Evolutionary conservation across 1,140 invertebrate species (phyloP).

Genomic region (Teleopsis dalmanni): DNA sequence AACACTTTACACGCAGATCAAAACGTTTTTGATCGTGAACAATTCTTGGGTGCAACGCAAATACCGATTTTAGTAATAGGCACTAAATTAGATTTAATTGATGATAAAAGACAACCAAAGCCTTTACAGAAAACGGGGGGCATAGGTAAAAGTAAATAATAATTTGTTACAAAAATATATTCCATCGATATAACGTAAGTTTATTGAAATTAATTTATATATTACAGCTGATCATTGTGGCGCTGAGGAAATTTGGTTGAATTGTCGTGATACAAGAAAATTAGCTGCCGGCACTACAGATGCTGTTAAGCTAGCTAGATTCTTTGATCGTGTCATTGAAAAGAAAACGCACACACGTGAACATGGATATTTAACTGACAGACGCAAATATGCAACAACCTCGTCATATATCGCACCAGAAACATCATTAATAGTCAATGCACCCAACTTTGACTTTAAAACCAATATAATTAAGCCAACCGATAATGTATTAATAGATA

Average conservation of each 20-base stretch:
- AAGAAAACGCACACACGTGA: slow-evolving; percentile 55
- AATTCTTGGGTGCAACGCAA: slow-evolving; percentile 74
- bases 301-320: slow-evolving; percentile 83
- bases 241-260: slow-evolving; percentile 86
- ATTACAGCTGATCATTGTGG: slow-evolving; percentile 80
- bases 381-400: slow-evolving; percentile 18
- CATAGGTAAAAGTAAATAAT: slow-evolving; percentile 37
- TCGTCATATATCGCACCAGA: neutral
- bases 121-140: slow-evolving; percentile 59
- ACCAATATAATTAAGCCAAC: too few relatives aligned
- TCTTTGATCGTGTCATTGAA: slow-evolving; percentile 89
- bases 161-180: neutral
- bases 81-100: slow-evolving; percentile 80
- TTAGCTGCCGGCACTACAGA: slow-evolving; percentile 87
- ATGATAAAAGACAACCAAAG: slow-evolving; percentile 59
- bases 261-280: slow-evolving; percentile 71
- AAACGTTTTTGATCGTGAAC: slow-evolving; percentile 82
- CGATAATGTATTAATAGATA: too few relatives aligned
- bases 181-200: too few relatives aligned
- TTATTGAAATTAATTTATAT: too few relatives aligned
- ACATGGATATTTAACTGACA: slow-evolving; percentile 31
- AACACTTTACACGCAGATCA: slow-evolving; percentile 28
- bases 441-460: too few relatives aligned
- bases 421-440: neutral
- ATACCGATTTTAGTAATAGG: slow-evolving; percentile 90